Percentiles rank a stretch among this genome's conserved stretches.
Conservation (phyloP, 2,797 vertebrate species). For the Macropodus opercularis region DNA sequence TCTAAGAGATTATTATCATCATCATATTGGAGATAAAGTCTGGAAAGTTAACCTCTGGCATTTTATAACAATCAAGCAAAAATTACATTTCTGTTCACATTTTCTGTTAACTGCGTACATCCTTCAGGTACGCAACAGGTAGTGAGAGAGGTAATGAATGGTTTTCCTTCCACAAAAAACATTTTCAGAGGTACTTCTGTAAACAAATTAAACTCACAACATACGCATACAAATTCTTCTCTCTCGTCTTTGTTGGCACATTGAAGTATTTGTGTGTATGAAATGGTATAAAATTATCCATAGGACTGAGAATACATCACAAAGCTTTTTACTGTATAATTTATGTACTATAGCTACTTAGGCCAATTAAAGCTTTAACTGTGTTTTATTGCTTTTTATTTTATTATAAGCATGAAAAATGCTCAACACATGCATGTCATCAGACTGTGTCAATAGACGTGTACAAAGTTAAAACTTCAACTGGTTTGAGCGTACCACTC, state of each 20-base stretch:
- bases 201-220: neutral
- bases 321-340: no score
- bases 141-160: no score
- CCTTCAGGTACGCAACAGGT: neutral
- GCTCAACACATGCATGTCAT: neutral
- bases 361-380: neutral
- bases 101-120: neutral
- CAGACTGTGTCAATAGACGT: neutral
- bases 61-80: no score
- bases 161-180: conserved; percentile 10
- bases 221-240: neutral
- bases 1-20: no score
- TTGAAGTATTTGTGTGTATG: neutral
- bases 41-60: no score
- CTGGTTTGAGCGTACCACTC: conserved; percentile 86
- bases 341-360: neutral
- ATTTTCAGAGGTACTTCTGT: neutral
- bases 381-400: neutral
- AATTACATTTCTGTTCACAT: no score
- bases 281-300: neutral
- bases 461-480: neutral
- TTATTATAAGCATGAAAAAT: neutral
- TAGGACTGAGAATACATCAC: neutral
- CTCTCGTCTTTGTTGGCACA: neutral
- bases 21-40: no score